A percentile compares a stretch with the other conserved stretches of the same genome.
Evolutionary conservation across 1,140 invertebrate genomes (phyloP).

Genomic region (Eciton burchellii): DNA sequence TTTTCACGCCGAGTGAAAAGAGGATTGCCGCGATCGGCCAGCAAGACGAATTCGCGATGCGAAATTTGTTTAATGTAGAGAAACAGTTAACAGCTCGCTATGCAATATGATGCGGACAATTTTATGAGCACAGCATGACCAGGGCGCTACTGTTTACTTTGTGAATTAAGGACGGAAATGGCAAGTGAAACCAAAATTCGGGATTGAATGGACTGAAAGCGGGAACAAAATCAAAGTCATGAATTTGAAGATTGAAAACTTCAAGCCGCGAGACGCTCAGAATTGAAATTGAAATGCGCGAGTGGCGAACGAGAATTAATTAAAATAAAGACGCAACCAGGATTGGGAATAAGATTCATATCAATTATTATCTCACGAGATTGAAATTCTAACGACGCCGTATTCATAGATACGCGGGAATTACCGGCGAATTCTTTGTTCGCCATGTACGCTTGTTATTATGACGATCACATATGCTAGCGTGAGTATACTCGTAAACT

Average conservation of each 20-base stretch:
- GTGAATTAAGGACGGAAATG: background rate
- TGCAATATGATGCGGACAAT: background rate
- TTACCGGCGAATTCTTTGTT: conserved; percentile 3
- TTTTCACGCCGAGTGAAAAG: conserved; percentile 20
- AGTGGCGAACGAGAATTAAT: background rate
- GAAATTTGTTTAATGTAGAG: background rate
- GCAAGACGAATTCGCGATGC: background rate
- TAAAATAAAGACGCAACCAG: too few relatives aligned
- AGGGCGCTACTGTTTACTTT: background rate
- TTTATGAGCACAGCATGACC: too few relatives aligned
- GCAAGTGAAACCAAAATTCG: background rate
- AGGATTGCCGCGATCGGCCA: background rate
- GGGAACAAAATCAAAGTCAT: background rate
- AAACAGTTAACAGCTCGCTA: too few relatives aligned
- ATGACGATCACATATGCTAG: conserved; percentile 38
- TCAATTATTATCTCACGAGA: background rate
- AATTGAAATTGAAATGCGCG: background rate
- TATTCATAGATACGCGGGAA: too few relatives aligned
- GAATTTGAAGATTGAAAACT: background rate
- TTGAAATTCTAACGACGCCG: background rate
- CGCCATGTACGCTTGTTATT: background rate
- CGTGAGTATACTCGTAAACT: background rate
- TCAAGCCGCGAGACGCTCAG: background rate
- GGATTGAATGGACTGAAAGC: too few relatives aligned
- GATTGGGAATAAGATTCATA: background rate